Evolutionary conservation across 2,113 vertebrate species (phyloP).

Genomic region (Amia ocellicauda): DNA sequence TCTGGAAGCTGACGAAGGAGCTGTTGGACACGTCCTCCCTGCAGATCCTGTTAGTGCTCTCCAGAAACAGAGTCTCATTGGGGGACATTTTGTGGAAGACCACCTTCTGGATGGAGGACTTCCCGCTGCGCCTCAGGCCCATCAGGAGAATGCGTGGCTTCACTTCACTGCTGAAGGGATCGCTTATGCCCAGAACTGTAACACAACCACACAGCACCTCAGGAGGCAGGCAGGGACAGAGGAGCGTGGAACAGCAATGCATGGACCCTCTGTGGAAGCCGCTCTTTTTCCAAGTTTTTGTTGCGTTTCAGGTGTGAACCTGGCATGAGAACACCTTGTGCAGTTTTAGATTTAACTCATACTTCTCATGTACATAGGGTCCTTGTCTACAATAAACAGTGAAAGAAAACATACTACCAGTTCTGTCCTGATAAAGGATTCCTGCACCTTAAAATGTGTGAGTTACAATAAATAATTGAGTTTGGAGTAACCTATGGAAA

Average conservation of each 20-base stretch:
- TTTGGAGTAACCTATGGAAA: too few species aligned
- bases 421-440: too few species aligned
- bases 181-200: slow-evolving; percentile 79
- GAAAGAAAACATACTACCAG: too few species aligned
- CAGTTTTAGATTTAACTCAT: too few species aligned
- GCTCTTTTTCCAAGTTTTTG: neutral
- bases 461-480: too few species aligned
- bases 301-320: too few species aligned
- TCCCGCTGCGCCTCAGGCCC: slow-evolving; percentile 87
- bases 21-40: slow-evolving; percentile 89
- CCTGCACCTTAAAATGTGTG: too few species aligned
- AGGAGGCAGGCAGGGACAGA: neutral
- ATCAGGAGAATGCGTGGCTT: slow-evolving; percentile 92
- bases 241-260: neutral
- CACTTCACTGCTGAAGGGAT: slow-evolving; percentile 82
- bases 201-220: slow-evolving; percentile 17
- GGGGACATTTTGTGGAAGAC: slow-evolving; percentile 96
- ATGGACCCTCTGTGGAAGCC: neutral
- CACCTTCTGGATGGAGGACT: slow-evolving; percentile 94
- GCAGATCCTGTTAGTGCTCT: slow-evolving; percentile 92
- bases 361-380: too few species aligned
- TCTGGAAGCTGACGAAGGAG: slow-evolving; percentile 92
- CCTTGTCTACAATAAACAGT: too few species aligned
- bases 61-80: slow-evolving; percentile 87
- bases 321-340: too few species aligned